Base-by-base conservation (phyloP, 2,113 vertebrate genomes). In the Plecturocebus donacophilus region DNA sequence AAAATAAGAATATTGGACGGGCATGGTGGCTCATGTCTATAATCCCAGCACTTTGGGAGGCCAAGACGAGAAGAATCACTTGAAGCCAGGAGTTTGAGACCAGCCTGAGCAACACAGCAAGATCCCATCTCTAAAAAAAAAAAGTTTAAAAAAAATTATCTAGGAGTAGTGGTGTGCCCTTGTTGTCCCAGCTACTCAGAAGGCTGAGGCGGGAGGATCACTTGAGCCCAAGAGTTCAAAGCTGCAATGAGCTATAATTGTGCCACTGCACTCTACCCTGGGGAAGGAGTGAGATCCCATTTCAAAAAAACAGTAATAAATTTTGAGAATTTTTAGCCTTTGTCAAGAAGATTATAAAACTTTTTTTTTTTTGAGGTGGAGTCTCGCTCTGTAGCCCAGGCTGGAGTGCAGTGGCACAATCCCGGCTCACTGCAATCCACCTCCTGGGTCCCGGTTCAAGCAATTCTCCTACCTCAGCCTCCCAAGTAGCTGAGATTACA, bases 301-400 rank as follows among this genome's bases (percentile, higher is more conserved):
- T 7, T 68, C 56, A 58, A n/a, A 68, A 35, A 35, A 68, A 68
- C 16, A 81, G 61, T 64, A 30, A 30, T 73, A 61, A 56, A 58
- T 89, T 93, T 49, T 93, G 38, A 90, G 87, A 79, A 35, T 83
- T 88, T 66, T 88, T 56, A 82, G 66, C 38, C 79, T 84, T 76
- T 70, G 76, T 75, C 54, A 92, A 84, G 20, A 88, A 32, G 21
- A 64, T 83, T 84, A 56, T 70, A 58, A 5, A 92, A 40, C 20
- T 58, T 76, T 89, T 75, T 7, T 27, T 61, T 64, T 64, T 64
- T 64, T 64, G 27, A 64, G 27, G 30, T 64, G 61, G 30, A 30
- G 61, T 64, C 61, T 64, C 27, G 6, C 2, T 5, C 27, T 30
- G 61, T 64, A 10, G 27, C 61, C 61, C 27, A 30, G 11, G 58